Conservation (phyloP, 2,113 vertebrate genomes). For the Oreotragus oreotragus region DNA sequence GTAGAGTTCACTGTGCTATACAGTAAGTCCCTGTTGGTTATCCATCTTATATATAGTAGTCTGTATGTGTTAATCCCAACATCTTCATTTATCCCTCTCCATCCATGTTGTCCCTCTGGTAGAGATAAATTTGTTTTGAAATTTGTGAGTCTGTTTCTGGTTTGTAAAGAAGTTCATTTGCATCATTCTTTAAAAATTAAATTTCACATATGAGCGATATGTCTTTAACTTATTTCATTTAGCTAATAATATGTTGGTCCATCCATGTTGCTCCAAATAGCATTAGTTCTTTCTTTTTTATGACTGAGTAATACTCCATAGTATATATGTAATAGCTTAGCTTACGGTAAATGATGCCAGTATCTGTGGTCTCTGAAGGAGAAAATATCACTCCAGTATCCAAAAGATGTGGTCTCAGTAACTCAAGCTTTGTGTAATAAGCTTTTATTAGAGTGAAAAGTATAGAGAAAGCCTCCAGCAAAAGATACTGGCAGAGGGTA, state of each 20-base stretch:
- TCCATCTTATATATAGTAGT: background rate
- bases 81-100: background rate
- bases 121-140: background rate
- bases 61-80: background rate
- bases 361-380: background rate
- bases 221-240: background rate
- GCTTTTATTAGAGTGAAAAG: background rate
- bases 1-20: background rate
- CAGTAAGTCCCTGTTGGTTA: background rate
- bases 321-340: background rate
- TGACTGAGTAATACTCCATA: background rate
- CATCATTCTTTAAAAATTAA: background rate
- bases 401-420: background rate
- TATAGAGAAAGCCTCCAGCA: background rate
- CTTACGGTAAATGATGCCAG: background rate
- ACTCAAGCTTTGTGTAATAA: background rate
- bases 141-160: background rate
- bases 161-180: background rate
- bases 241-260: background rate
- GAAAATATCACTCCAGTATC: background rate
- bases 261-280: background rate
- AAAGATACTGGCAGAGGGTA: background rate
- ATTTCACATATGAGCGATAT: background rate
- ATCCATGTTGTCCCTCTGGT: background rate
- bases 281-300: background rate